Percentiles rank a stretch among this genome's conserved stretches.
Evolutionary conservation across 2,888 invertebrate genomes (phyloP).

Genomic region (Andrena bicolor): DNA sequence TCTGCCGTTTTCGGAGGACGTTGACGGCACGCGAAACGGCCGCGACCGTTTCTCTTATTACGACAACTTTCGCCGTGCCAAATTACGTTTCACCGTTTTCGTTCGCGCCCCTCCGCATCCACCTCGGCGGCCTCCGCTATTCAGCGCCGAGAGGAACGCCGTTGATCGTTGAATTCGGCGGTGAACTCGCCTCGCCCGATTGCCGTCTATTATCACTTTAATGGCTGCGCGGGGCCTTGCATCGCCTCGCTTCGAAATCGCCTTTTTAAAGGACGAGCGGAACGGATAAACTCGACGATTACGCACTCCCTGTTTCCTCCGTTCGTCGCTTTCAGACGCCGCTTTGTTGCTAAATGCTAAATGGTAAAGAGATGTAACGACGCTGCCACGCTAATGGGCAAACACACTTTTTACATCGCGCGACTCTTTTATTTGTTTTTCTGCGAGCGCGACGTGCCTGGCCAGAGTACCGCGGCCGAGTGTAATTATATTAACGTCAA

Average conservation of each 20-base stretch:
- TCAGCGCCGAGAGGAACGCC: constrained; percentile 27
- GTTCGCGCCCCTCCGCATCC: constrained; percentile 3
- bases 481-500: constrained; percentile 25
- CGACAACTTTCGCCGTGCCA: constrained; percentile 48
- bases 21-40: constrained; percentile 21
- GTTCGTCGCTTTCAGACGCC: not conserved
- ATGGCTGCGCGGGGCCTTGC: constrained; percentile 45
- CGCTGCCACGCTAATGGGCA: constrained; percentile 28
- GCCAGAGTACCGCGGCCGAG: not conserved
- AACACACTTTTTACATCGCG: constrained; percentile 24
- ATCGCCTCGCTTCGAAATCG: constrained; percentile 11
- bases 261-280: constrained; percentile 8
- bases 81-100: constrained; percentile 45
- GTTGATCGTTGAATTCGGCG: constrained; percentile 69
- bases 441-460: not conserved
- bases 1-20: constrained; percentile 2
- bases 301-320: not conserved
- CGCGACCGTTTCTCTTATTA: constrained; percentile 22
- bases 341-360: constrained; percentile 1
- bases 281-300: constrained; percentile 15
- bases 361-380: constrained; percentile 14
- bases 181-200: constrained; percentile 69
- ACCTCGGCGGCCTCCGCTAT: not conserved
- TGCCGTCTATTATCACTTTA: constrained; percentile 71
- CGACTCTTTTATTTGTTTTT: constrained; percentile 21